Evolutionary conservation across 2,888 invertebrate genomes (phyloP).

Genomic region (Apamea monoglypha): DNA sequence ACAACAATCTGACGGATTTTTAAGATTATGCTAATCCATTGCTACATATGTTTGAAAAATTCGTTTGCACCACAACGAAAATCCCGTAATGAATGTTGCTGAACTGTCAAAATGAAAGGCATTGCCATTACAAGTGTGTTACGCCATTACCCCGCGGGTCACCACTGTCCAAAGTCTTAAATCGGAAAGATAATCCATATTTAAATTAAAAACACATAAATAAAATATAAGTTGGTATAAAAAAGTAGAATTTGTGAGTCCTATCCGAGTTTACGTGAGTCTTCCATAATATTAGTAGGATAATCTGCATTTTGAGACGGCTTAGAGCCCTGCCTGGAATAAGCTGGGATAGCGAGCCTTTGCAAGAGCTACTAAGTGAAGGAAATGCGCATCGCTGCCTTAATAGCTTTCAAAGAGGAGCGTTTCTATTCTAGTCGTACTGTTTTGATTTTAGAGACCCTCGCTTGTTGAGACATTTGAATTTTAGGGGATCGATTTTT

Average conservation of each 20-base stretch:
- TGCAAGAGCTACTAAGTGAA: conserved; percentile 66
- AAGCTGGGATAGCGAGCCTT: conserved; percentile 64
- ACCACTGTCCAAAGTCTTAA: not conserved
- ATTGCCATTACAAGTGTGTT: not conserved
- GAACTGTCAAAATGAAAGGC: not conserved
- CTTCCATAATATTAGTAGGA: conserved; percentile 69
- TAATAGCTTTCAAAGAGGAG: conserved; percentile 62
- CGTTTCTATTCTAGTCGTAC: conserved; percentile 42
- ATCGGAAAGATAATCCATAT: not conserved
- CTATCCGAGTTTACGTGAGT: conserved; percentile 65
- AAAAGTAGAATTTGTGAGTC: conserved; percentile 56
- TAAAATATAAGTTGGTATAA: conserved; percentile 34
- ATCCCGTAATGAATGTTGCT: not conserved
- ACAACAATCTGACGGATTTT: too few relatives aligned
- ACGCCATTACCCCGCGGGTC: not conserved
- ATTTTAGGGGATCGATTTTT: not conserved
- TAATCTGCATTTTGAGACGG: conserved; percentile 72
- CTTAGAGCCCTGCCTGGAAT: conserved; percentile 66
- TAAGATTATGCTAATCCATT: not conserved
- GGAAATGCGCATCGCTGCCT: conserved; percentile 62
- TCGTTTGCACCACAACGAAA: not conserved
- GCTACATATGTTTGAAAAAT: not conserved
- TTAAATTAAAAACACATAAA: conserved; percentile 1
- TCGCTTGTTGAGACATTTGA: not conserved
- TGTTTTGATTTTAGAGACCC: conserved; percentile 39